These are phyloP conservation scores for Onthophagus sagittarius DNA, from an alignment of 2,888 invertebrate genomes.

Conservation along the genomic window DNA sequence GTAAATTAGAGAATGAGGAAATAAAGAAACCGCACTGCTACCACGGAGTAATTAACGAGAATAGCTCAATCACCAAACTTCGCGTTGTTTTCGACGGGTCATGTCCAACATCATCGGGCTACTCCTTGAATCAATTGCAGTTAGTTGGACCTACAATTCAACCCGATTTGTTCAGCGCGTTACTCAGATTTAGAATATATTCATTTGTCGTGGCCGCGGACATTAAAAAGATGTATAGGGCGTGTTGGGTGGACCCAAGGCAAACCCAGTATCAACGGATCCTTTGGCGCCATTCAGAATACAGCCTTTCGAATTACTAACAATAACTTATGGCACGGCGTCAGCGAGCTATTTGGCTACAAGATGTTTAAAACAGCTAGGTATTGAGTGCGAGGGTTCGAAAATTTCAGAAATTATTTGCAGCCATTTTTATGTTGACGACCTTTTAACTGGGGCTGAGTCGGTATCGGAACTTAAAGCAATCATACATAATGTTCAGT, in stretches of 20 bases:
- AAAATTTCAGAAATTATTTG: not conserved
- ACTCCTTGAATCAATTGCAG: slow-evolving; percentile 15
- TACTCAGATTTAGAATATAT: slow-evolving; percentile 6
- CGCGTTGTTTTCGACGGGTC: slow-evolving; percentile 13
- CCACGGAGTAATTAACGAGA: slow-evolving; percentile 8
- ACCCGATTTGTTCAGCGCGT: slow-evolving; percentile 11
- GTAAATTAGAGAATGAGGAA: not conserved
- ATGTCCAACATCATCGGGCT: not conserved
- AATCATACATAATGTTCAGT: not conserved
- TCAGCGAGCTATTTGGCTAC: slow-evolving; percentile 5
- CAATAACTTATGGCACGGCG: slow-evolving; percentile 6
- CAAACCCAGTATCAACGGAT: slow-evolving; percentile 2
- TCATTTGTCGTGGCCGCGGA: not conserved
- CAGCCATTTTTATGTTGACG: not conserved
- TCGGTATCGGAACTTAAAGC: not conserved
- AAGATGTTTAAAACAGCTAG: slow-evolving; percentile 7
- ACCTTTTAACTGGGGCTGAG: too few species aligned
- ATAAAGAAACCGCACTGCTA: not conserved
- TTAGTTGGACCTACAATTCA: slow-evolving; percentile 17
- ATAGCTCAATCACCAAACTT: slow-evolving; percentile 6
- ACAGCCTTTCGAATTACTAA: not conserved
- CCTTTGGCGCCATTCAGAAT: not conserved
- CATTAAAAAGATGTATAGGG: not conserved
- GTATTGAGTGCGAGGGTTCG: not conserved
- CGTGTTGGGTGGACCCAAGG: not conserved